These are phyloP conservation scores for Peromyscus aztecus DNA, from an alignment of 2,797 vertebrate genomes.

Conservation along the genomic window DNA sequence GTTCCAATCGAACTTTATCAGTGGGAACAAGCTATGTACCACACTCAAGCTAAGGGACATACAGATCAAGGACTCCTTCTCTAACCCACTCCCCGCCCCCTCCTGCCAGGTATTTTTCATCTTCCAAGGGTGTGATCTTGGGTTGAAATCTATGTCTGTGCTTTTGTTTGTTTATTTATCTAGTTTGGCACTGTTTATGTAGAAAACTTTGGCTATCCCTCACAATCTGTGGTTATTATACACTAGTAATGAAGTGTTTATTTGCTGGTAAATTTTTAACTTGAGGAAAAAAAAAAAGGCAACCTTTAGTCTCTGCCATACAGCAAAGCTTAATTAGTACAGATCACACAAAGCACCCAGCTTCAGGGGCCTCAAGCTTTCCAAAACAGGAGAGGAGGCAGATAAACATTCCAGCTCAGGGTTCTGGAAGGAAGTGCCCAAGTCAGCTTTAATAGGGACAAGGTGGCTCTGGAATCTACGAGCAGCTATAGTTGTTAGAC, in stretches of 20 bases:
- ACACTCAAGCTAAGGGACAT: not conserved
- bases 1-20: not conserved
- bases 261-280: not conserved
- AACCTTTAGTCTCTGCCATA: conserved; percentile 56
- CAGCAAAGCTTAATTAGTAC: conserved; percentile 70
- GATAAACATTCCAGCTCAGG: conserved; percentile 58
- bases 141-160: not conserved
- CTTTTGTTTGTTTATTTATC: not conserved
- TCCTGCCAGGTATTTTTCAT: not conserved
- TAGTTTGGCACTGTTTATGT: not conserved
- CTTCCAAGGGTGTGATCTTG: not conserved
- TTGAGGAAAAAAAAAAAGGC: not conserved
- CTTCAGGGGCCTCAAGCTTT: conserved; percentile 66
- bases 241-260: not conserved
- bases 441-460: conserved; percentile 47
- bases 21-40: not conserved
- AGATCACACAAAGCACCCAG: conserved; percentile 60
- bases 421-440: conserved; percentile 70
- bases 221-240: not conserved
- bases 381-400: conserved; percentile 56
- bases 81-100: not conserved
- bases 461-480: conserved; percentile 70
- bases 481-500: conserved; percentile 60
- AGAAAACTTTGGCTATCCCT: conserved; percentile 6
- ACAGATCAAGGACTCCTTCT: not conserved